A percentile compares a stretch with the other conserved stretches of the same genome.
These are phyloP conservation scores for Drosophila funebris DNA, from an alignment of 1,140 invertebrate species.

Conservation along the genomic window DNA sequence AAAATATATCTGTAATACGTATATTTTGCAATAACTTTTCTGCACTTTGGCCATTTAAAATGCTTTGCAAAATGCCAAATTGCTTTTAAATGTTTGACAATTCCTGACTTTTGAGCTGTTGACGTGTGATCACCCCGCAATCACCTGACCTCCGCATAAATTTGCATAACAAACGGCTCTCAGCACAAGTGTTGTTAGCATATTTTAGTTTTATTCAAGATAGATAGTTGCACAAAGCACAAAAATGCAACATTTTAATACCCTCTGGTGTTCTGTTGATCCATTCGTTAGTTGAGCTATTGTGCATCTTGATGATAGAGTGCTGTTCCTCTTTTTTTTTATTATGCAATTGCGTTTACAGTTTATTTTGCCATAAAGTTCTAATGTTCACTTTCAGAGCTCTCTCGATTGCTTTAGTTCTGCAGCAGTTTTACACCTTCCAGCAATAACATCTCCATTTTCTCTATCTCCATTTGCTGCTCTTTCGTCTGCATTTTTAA, in stretches of 20 bases:
- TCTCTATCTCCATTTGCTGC: too few species aligned
- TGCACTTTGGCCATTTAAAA: constrained; percentile 52
- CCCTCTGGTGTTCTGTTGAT: background rate
- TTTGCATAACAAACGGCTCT: constrained; percentile 70
- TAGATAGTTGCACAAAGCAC: constrained; percentile 36
- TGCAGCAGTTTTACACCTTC: background rate
- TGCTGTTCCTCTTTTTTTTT: background rate
- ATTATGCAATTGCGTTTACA: background rate
- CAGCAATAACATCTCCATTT: too few species aligned
- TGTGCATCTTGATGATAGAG: background rate
- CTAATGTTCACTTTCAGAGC: background rate
- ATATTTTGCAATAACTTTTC: constrained; percentile 72
- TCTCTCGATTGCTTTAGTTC: background rate
- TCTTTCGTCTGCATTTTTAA: too few species aligned
- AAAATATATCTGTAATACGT: constrained; percentile 34
- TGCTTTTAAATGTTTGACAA: constrained; percentile 68
- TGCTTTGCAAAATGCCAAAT: constrained; percentile 42
- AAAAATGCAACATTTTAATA: constrained; percentile 9
- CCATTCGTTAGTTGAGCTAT: background rate
- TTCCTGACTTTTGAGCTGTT: constrained; percentile 62
- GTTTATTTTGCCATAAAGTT: background rate
- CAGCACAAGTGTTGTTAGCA: constrained; percentile 46
- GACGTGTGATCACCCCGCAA: constrained; percentile 17
- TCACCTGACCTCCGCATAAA: background rate
- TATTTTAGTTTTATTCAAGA: constrained; percentile 31